Evolutionary conservation across 2,888 invertebrate species (phyloP).

Genomic region (Drosophila austrosaltans): DNA sequence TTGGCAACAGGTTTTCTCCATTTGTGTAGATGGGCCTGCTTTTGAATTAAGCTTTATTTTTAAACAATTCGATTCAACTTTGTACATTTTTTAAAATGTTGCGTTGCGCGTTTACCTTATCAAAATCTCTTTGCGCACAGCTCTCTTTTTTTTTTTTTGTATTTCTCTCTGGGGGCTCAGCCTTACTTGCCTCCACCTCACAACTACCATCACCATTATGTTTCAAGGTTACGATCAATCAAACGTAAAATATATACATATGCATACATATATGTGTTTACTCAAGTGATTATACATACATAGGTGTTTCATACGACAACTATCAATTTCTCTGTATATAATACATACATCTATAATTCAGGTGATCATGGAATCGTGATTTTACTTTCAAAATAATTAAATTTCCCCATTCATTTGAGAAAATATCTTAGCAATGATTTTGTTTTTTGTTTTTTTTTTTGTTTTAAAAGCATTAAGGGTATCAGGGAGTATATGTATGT

Average conservation of each 20-base stretch:
- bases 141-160: background rate
- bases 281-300: background rate
- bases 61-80: background rate
- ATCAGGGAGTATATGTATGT: too few relatives aligned
- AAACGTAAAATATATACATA: background rate
- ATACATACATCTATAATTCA: too few relatives aligned
- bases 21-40: background rate
- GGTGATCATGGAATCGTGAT: too few relatives aligned
- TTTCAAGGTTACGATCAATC: slow-evolving; percentile 4
- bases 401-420: too few relatives aligned
- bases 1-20: slow-evolving; percentile 2
- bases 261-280: background rate
- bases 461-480: too few relatives aligned
- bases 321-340: background rate
- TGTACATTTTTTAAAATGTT: background rate
- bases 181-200: background rate
- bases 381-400: too few relatives aligned
- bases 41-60: slow-evolving; percentile 5
- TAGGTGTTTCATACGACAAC: background rate
- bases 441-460: too few relatives aligned
- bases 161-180: background rate
- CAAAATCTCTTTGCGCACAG: background rate
- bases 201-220: background rate
- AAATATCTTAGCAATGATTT: too few relatives aligned
- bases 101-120: background rate